A percentile compares a stretch with the other conserved stretches of the same genome.
Evolutionary conservation across 37 sponge, comb jelly and placozoan genomes (phyloP).

Genomic region (Cliona cf. orientalis): DNA sequence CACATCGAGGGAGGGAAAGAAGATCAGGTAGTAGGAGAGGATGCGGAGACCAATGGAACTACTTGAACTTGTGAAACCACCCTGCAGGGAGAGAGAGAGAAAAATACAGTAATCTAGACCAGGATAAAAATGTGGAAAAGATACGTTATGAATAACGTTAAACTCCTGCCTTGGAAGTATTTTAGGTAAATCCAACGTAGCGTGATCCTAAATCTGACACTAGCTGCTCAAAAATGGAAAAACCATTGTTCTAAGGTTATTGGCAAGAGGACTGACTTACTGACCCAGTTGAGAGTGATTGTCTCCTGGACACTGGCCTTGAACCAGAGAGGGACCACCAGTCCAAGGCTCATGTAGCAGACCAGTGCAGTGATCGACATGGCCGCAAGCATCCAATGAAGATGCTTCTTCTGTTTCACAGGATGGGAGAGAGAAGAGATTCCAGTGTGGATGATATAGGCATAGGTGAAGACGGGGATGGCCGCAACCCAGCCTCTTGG

Average conservation of each 20-base stretch:
- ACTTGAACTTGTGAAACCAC: constrained; percentile 4
- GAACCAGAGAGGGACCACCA: constrained; percentile 79
- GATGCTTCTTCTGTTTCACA: constrained; percentile 60
- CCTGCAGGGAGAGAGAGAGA: too few species aligned
- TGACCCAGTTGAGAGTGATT: constrained; percentile 84
- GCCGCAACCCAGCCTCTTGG: constrained; percentile 64
- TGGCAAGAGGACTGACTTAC: too few species aligned
- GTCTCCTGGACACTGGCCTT: constrained; percentile 65
- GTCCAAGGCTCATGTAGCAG: constrained; percentile 76
- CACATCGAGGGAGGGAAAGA: constrained; percentile 92
- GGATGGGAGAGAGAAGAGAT: constrained; percentile 85
- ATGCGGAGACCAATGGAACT: constrained; percentile 39
- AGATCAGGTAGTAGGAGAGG: constrained; percentile 82
- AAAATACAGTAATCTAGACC: too few species aligned
- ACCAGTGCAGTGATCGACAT: constrained; percentile 45
- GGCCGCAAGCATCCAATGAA: constrained; percentile 47
- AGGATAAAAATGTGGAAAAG: too few species aligned
- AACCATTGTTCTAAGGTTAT: too few species aligned
- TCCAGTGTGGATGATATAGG: constrained; percentile 81
- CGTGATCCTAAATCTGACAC: background rate
- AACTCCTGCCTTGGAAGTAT: too few species aligned
- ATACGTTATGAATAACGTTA: too few species aligned
- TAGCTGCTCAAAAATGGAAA: too few species aligned
- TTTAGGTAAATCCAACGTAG: background rate
- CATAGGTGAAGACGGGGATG: constrained; percentile 80